Conservation (phyloP, 2,113 vertebrate species). For the Amblyornis subalaris region DNA sequence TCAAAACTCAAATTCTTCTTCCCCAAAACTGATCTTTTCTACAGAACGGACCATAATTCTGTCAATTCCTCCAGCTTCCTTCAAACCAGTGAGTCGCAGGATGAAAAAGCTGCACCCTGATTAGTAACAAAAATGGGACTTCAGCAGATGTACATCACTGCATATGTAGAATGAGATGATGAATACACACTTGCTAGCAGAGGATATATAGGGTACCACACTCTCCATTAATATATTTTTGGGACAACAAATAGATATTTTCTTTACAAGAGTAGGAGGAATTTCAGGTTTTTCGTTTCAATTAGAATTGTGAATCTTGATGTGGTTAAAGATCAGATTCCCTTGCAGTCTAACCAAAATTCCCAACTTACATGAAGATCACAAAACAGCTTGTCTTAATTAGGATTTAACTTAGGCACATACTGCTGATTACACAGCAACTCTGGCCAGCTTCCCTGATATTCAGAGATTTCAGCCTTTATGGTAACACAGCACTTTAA, state of each 20-base stretch:
- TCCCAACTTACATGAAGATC: neutral
- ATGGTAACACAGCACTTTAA: neutral
- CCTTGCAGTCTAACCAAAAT: neutral
- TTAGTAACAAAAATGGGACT: neutral
- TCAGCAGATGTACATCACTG: neutral
- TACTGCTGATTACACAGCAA: neutral
- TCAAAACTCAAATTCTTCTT: neutral
- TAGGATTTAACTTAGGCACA: neutral
- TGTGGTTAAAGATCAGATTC: neutral
- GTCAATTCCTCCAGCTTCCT: neutral
- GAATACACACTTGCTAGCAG: neutral
- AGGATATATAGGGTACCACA: neutral
- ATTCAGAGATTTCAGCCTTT: neutral
- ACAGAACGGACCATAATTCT: neutral
- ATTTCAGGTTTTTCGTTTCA: neutral
- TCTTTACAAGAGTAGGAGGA: neutral
- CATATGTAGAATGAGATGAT: neutral
- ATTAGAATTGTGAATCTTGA: neutral
- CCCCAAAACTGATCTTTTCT: neutral
- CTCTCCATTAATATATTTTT: neutral
- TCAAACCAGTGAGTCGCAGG: neutral
- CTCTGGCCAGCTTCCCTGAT: neutral
- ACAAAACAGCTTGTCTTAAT: neutral
- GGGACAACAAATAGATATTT: neutral
- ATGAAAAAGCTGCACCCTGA: neutral